Evolutionary conservation across 1,140 invertebrate species (phyloP).

Genomic region (Trichonephila clavata): DNA sequence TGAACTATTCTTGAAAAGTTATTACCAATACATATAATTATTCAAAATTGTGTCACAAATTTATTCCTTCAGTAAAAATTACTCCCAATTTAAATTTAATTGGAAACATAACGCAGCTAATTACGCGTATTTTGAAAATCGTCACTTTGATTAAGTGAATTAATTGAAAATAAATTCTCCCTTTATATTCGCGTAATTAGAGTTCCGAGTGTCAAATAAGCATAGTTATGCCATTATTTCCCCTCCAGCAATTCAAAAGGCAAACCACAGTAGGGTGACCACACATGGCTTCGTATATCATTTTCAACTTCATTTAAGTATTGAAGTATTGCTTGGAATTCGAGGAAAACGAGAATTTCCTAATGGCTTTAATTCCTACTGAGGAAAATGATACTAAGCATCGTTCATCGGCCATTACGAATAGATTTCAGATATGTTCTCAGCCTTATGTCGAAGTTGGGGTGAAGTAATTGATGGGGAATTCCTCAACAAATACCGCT

Average conservation of each 20-base stretch:
- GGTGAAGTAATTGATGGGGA: slow-evolving; percentile 3
- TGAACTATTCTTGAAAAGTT: too few species aligned
- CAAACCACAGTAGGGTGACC: not conserved
- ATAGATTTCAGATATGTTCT: not conserved
- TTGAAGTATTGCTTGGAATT: not conserved
- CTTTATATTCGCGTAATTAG: not conserved
- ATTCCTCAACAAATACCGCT: slow-evolving; percentile 22
- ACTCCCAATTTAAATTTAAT: too few species aligned
- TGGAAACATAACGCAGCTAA: not conserved
- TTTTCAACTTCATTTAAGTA: not conserved
- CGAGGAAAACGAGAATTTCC: slow-evolving; percentile 16
- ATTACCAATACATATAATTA: too few species aligned
- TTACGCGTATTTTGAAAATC: not conserved
- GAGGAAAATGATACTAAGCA: slow-evolving; percentile 21
- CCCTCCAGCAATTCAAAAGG: not conserved
- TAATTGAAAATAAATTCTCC: not conserved
- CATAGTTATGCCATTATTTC: not conserved
- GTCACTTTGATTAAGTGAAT: not conserved
- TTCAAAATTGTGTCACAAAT: too few species aligned
- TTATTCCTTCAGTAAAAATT: too few species aligned
- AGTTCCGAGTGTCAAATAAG: not conserved
- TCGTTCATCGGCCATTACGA: slow-evolving; percentile 28
- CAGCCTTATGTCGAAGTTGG: slow-evolving; percentile 14
- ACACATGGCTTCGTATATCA: not conserved
- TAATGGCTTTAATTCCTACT: not conserved